These are phyloP conservation scores for Saguinus midas DNA, from an alignment of 2,113 vertebrate species.

Conservation along the genomic window DNA sequence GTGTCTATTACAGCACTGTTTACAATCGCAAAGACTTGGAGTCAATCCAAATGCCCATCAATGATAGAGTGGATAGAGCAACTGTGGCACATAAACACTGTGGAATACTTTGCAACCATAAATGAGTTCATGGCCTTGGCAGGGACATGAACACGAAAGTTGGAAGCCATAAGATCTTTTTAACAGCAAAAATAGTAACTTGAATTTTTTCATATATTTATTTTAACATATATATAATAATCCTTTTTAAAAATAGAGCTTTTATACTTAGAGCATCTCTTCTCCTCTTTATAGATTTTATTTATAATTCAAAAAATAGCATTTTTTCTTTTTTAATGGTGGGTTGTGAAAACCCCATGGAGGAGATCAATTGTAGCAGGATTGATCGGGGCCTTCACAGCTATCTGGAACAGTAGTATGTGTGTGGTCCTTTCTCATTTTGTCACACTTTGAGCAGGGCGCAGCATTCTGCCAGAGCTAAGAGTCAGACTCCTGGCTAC, in stretches of 20 bases:
- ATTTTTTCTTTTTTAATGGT: neutral
- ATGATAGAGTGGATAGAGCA: too few relatives aligned
- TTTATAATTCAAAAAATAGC: neutral
- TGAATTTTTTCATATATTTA: neutral
- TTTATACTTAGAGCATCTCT: neutral
- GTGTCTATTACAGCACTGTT: too few relatives aligned
- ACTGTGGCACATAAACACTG: too few relatives aligned
- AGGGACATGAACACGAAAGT: too few relatives aligned
- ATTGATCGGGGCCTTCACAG: neutral
- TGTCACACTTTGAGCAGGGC: neutral
- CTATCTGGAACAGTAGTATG: neutral
- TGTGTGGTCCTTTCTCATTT: neutral
- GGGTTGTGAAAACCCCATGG: neutral
- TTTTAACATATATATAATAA: neutral
- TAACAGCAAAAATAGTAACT: neutral
- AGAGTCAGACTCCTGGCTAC: neutral
- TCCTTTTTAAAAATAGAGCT: neutral
- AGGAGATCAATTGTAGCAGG: neutral
- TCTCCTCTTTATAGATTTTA: neutral
- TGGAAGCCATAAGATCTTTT: neutral
- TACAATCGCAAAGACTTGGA: too few relatives aligned
- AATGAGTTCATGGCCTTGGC: too few relatives aligned
- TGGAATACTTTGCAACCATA: too few relatives aligned
- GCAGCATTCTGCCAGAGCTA: neutral
- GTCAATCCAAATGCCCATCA: too few relatives aligned